Base-by-base conservation (phyloP, 1,140 invertebrate genomes). In the Hormaphis cornu region DNA sequence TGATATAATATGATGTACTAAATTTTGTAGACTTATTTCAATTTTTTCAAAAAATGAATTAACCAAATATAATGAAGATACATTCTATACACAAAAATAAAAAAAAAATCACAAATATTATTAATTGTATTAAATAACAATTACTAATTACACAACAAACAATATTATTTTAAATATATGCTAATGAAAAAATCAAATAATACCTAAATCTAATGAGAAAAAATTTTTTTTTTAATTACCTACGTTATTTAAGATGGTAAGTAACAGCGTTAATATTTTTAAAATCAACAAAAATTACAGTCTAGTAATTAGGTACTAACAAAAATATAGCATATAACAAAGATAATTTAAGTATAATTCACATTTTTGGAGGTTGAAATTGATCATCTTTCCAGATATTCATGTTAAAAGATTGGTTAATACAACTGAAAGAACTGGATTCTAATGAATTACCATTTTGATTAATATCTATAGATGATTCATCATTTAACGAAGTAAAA, bases 381-480 rank as follows among this genome's bases (percentile, higher is more conserved):
- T 33, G 28, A 66, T 48, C 6, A 66, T 48, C 16, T 50, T 50
- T 46, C 61, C 61, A 66, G 14, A 50, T 66, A 48, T 66, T 44
- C 14, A 48, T 37, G 28, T 50, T 66, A 50, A 66, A 66, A 33
- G 59, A 33, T 37, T 56, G 53, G 20, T 37, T 56, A 22, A 22
- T 56, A 37, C 12, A 28, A 20, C 12, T 30, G 5, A 18, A 44
- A 46, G 37, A 26, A 14, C 20, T 28, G n/a, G 9, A 14, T 63
- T 42, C 24, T n/a, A 28, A n/a, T 6, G 24, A 1, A 44, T 28
- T 44, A 1, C 18, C 18, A 9, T 40, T 26, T 44, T 46, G 26
- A 18, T 46, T 4, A 22, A 20, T 28, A 4, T 12, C 44, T 22
- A 28, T 0, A 48, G 44, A 48, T 50, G 12, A 1, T 35, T 35